Evolutionary conservation across 2,113 vertebrate genomes (phyloP).

Genomic region (Macaca mulatta): DNA sequence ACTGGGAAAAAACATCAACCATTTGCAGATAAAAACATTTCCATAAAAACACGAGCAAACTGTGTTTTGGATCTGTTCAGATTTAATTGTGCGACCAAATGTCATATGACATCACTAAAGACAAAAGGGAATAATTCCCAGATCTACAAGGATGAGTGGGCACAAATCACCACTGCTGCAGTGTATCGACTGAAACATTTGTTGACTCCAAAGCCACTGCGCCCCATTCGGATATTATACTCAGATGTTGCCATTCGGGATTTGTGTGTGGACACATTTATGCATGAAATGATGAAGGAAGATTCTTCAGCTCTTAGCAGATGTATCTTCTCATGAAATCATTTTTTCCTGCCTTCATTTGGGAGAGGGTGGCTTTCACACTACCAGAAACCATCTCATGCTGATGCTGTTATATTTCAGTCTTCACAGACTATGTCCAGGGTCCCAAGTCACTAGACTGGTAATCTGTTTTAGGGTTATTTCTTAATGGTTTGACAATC

Average conservation of each 20-base stretch:
- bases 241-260: not conserved
- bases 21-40: slow-evolving; percentile 58
- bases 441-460: not conserved
- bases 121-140: slow-evolving; percentile 39
- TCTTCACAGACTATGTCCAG: not conserved
- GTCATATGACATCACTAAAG: slow-evolving; percentile 33
- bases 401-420: not conserved
- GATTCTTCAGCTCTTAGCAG: slow-evolving; percentile 29
- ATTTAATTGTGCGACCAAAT: slow-evolving; percentile 24
- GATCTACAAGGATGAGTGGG: not conserved
- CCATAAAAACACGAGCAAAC: slow-evolving; percentile 35
- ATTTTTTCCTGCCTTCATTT: not conserved
- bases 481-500: not conserved
- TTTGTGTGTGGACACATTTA: slow-evolving; percentile 26
- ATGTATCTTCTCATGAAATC: not conserved
- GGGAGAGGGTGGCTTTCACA: not conserved
- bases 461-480: not conserved
- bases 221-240: not conserved
- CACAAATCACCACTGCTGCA: not conserved
- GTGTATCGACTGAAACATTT: not conserved
- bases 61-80: not conserved
- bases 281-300: not conserved
- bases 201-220: not conserved
- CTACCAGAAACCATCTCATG: not conserved
- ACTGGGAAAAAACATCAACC: not conserved